phyloP scores from a whole-genome alignment of 2,113 vertebrate species.

The Neolamprologus ventralis region DNA sequence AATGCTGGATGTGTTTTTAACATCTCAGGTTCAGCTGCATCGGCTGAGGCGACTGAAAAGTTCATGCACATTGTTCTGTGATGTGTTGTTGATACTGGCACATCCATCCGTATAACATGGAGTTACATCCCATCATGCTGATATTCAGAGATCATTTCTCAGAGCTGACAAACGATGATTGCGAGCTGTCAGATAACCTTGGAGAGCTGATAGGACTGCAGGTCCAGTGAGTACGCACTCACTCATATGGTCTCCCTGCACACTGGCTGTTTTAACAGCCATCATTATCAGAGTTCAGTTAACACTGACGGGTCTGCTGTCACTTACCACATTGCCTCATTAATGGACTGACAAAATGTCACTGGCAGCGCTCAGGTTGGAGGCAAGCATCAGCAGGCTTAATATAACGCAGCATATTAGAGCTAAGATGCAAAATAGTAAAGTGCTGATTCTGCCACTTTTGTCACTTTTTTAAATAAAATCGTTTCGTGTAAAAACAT shows the following conservation, averaged over 20 bases:
- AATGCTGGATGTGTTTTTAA: background rate
- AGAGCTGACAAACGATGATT: background rate
- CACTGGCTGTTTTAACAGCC: background rate
- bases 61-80: background rate
- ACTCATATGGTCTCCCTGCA: background rate
- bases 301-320: background rate
- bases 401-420: background rate
- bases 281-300: background rate
- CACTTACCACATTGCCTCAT: slow-evolving; percentile 8
- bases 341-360: slow-evolving; percentile 21
- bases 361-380: background rate
- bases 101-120: background rate
- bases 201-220: background rate
- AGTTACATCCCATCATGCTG: background rate
- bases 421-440: background rate
- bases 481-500: background rate
- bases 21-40: background rate
- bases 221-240: background rate
- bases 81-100: fast-evolving
- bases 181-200: background rate
- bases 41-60: background rate
- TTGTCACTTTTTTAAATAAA: background rate
- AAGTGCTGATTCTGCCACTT: background rate
- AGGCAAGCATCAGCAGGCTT: background rate
- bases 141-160: background rate